Base-by-base conservation (phyloP, 2,888 invertebrate genomes). In the Pandemis corylana region DNA sequence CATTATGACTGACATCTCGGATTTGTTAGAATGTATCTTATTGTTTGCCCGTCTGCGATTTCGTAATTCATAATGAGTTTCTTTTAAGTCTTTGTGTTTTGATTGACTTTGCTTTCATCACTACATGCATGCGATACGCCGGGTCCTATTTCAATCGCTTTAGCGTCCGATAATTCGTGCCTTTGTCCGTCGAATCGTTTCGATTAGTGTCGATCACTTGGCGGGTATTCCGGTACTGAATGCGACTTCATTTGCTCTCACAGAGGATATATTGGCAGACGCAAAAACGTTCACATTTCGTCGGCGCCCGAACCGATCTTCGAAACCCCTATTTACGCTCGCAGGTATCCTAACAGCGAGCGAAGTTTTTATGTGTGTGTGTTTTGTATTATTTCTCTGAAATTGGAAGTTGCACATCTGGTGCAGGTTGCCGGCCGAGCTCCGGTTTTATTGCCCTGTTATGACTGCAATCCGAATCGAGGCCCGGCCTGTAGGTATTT, bases 351-450 rank as follows among this genome's bases (percentile, higher is more conserved):
- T 83, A 85, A 83, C 87, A 84, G 84, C 82, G 84, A 84, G 82
- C 85, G 85, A 86, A 82, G 87, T 89, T 89, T 89, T 87, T 87
- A 85, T 86, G 83, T 83, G 80, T 83, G 80, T 82, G 78, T 82
- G 84, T 86, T 87, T 85, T 85, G 86, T 88, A 87, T 89, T 87
- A 86, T 86, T 88, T 85, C 85, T 85, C 84, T 87, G 87, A 87
- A 87, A 87, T 89, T 88, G 88, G 88, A 89, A 83, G 86, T 82
- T 85, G 86, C 89, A 86, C 90, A 91, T 89, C 88, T 91, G 91
- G 87, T 86, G 87, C 87, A 86, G 83, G 82, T 79, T 80, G 83
- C 79, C 76, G 78, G 78, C 80, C 80, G 83, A 77, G 78, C 78
- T 78, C 80, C 81, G 85, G 84, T 87, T 90, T 90, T 91, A 91